A percentile compares a stretch with the other conserved stretches of the same genome.
These are phyloP conservation scores for Pachycephus smyrnensis DNA, from an alignment of 2,888 invertebrate species.

Conservation along the genomic window DNA sequence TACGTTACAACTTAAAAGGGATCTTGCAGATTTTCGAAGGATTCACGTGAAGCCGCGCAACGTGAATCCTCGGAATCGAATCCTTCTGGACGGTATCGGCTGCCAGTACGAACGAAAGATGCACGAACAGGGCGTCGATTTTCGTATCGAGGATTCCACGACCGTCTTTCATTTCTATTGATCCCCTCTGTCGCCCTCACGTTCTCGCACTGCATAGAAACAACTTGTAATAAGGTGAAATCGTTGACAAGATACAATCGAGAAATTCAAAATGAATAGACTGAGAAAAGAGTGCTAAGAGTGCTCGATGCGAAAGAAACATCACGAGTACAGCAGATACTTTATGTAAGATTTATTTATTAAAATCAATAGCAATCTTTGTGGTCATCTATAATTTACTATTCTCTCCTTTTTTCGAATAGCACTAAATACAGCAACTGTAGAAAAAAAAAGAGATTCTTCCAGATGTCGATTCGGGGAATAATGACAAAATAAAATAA, in stretches of 20 bases:
- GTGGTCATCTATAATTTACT: neutral
- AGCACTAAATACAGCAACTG: neutral
- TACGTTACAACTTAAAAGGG: neutral
- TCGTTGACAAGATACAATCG: neutral
- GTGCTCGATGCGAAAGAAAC: neutral
- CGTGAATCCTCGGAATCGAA: constrained; percentile 56
- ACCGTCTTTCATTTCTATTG: constrained; percentile 50
- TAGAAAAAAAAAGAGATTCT: neutral
- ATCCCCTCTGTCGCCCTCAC: neutral
- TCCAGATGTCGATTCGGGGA: neutral
- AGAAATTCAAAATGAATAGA: neutral
- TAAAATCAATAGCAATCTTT: neutral
- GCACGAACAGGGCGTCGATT: constrained; percentile 58
- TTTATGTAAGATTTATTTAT: neutral
- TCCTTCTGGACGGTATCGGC: constrained; percentile 56
- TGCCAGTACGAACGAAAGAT: constrained; percentile 57
- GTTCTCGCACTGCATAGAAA: neutral
- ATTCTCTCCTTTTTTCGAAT: neutral
- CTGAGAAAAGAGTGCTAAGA: neutral
- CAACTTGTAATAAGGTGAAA: neutral
- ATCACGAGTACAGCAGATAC: neutral
- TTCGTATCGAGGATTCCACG: constrained; percentile 60
- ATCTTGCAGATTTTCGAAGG: constrained; percentile 49
- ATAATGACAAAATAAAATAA: neutral
- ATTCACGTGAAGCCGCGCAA: constrained; percentile 62